Base-by-base conservation (phyloP, 1,140 invertebrate genomes). In the Bombus ignitus region DNA sequence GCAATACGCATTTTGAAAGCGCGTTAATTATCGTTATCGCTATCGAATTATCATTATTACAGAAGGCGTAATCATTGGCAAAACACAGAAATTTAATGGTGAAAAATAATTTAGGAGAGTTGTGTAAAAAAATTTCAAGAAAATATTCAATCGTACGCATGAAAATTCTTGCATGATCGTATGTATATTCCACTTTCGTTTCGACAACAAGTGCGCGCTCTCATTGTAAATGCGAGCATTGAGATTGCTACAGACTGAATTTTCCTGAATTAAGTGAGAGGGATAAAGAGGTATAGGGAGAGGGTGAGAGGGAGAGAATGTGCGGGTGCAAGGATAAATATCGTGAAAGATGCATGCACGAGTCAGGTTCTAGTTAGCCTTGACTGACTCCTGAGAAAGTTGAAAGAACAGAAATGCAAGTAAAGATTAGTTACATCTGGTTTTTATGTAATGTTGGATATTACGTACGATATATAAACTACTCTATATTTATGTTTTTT, bases 271-370 rank as follows among this genome's bases (percentile, higher is more conserved):
- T n/a, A 13, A 62, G 59, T n/a, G 59, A n/a, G 12, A 62, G 59
- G 28, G 59, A 62, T 62, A 62, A 62, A 62, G 12, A n/a, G 13
- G 59, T 12, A 13, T 62, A 62, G 28, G 28, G 59, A 62, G 12
- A 62, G 59, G 28, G 59, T 1, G 59, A 62, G 59, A 62, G 28
- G 59, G 59, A 62, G 12, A 62, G 59, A 62, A 62, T 13, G 59
- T 62, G 59, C 59, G 59, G 59, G 59, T 62, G 59, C 59, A 62
- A 62, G 59, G 59, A 62, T 62, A 62, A 62, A 62, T 62, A 62
- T 62, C 28, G 59, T 13, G 59, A n/a, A n/a, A 62, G 59, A 62
- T 62, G 28, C 59, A 62, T 62, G 28, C 28, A 13, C 59, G 28
- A 62, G 59, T 62, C 59, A n/a, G 59, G 28, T 62, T 62, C 59